Percentiles rank a stretch among this genome's conserved stretches.
Evolutionary conservation across 2,888 invertebrate genomes (phyloP).

Genomic region (Lacanobia wlatinum): DNA sequence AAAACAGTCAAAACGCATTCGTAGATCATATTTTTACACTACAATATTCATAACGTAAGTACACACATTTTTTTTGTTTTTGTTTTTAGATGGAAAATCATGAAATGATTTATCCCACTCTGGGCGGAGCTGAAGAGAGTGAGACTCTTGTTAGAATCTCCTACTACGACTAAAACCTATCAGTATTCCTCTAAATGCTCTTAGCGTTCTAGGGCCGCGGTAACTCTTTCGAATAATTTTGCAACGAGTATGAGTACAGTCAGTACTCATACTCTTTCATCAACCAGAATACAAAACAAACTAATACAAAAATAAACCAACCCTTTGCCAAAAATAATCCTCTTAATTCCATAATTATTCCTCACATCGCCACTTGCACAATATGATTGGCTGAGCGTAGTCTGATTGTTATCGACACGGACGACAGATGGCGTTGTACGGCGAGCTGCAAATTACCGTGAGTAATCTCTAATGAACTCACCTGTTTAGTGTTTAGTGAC

Average conservation of each 20-base stretch:
- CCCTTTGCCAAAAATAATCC: slow-evolving; percentile 44
- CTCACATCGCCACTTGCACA: slow-evolving; percentile 54
- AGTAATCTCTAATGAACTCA: slow-evolving; percentile 88
- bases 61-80: too few species aligned
- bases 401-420: slow-evolving; percentile 76
- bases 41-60: too few species aligned
- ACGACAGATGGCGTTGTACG: slow-evolving; percentile 83
- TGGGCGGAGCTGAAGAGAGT: too few species aligned
- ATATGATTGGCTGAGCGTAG: slow-evolving; percentile 57
- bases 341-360: slow-evolving; percentile 50
- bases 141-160: too few species aligned
- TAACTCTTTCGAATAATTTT: too few species aligned
- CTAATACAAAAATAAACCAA: slow-evolving; percentile 32
- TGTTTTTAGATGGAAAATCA: too few species aligned
- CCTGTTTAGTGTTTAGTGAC: slow-evolving; percentile 79
- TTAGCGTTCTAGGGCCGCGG: too few species aligned
- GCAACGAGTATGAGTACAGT: too few species aligned
- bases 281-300: slow-evolving; percentile 11
- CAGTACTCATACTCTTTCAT: too few species aligned
- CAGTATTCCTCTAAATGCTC: too few species aligned
- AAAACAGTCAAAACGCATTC: background rate
- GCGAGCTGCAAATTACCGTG: slow-evolving; percentile 79
- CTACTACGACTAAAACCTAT: too few species aligned
- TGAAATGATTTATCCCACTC: too few species aligned
- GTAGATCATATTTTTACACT: background rate